phyloP scores from a whole-genome alignment of 37 sponge, comb jelly and placozoan genomes.

The Bolinopsis microptera region DNA sequence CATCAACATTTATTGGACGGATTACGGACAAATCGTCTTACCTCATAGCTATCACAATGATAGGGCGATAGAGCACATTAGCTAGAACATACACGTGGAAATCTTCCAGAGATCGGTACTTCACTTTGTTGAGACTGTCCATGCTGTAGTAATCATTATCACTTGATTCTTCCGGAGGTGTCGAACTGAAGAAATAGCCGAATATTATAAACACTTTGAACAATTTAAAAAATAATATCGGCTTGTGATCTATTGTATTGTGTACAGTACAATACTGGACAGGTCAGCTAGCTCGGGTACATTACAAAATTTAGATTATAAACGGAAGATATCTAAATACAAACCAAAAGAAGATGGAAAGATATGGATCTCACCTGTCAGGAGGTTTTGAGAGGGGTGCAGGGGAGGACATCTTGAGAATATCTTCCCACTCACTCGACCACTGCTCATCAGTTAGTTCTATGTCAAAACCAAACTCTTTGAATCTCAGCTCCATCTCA shows the following conservation, averaged over 20 bases:
- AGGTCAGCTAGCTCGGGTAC: too few relatives aligned
- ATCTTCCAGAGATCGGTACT: constrained; percentile 78
- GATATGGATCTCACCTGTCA: background rate
- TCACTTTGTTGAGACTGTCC: constrained; percentile 75
- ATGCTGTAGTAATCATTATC: constrained; percentile 6
- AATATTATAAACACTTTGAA: background rate
- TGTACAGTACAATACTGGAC: too few relatives aligned
- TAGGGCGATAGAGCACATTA: constrained; percentile 81
- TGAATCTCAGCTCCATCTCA: constrained; percentile 76
- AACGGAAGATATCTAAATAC: too few relatives aligned
- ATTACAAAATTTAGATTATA: too few relatives aligned
- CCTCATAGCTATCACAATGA: constrained; percentile 85
- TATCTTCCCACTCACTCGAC: constrained; percentile 88
- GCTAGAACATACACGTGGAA: constrained; percentile 91
- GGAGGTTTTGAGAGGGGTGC: constrained; percentile 60
- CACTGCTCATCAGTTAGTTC: constrained; percentile 85
- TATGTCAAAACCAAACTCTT: constrained; percentile 76
- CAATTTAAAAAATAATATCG: background rate
- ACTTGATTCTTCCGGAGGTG: background rate
- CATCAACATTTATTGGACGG: too few relatives aligned
- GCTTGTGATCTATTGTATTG: too few relatives aligned
- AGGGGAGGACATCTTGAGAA: constrained; percentile 77
- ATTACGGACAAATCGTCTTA: too few relatives aligned
- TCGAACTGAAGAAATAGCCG: background rate
- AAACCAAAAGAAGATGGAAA: too few relatives aligned